Conservation (phyloP, 2,113 vertebrate species). For the Python bivittatus region DNA sequence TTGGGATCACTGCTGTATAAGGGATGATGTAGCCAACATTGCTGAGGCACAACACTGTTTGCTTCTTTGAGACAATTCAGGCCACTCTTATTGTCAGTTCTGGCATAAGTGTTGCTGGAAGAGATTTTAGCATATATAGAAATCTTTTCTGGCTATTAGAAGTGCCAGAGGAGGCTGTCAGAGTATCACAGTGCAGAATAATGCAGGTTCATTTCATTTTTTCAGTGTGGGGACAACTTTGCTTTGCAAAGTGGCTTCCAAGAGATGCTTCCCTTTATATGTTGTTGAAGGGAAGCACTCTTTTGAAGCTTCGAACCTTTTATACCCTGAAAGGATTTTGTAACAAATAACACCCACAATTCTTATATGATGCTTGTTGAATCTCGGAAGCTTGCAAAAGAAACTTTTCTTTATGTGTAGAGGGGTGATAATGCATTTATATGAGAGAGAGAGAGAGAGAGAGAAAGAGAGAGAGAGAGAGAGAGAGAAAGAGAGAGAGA, state of each 20-base stretch:
- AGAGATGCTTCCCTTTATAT: not conserved
- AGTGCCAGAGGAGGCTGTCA: not conserved
- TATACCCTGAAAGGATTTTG: not conserved
- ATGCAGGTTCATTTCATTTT: not conserved
- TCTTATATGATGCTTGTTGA: not conserved
- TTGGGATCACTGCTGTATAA: too few species aligned
- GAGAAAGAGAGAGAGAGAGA: too few species aligned
- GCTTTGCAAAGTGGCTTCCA: not conserved
- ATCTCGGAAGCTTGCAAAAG: not conserved
- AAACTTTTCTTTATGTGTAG: constrained; percentile 2
- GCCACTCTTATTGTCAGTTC: not conserved
- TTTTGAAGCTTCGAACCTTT: not conserved
- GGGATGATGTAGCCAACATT: not conserved
- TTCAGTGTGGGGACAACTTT: not conserved
- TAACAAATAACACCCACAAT: not conserved
- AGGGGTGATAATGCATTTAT: constrained; percentile 36
- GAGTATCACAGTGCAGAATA: not conserved
- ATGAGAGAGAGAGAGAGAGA: too few species aligned
- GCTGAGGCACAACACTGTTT: not conserved
- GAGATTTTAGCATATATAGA: not conserved
- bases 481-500: too few species aligned
- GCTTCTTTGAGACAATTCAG: not conserved
- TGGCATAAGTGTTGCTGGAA: not conserved
- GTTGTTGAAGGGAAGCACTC: not conserved
- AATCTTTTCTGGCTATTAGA: not conserved